A percentile compares a stretch with the other conserved stretches of the same genome.
phyloP scores from a whole-genome alignment of 2,888 invertebrate genomes.

The Agapostemon virescens region DNA sequence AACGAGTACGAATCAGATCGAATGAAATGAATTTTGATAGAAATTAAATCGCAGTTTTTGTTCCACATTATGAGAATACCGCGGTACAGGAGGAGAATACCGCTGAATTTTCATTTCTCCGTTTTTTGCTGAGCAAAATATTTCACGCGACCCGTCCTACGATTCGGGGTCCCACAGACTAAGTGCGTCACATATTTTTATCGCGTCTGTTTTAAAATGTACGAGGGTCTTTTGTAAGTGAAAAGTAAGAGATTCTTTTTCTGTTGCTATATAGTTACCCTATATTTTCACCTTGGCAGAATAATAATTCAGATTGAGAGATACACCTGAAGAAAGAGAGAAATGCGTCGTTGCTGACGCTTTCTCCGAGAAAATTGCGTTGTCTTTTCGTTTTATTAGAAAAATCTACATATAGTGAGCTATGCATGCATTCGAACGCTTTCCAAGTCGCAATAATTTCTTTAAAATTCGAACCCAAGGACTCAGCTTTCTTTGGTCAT shows the following conservation, averaged over 20 bases:
- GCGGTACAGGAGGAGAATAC: no score
- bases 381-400: neutral
- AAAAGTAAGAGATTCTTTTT: neutral
- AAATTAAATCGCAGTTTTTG: no score
- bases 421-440: no score
- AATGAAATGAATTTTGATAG: no score
- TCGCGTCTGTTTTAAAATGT: slow-evolving; percentile 17
- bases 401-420: no score
- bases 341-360: neutral
- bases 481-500: no score
- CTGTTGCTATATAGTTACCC: neutral
- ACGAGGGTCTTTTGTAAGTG: slow-evolving; percentile 13
- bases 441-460: no score
- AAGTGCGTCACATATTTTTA: slow-evolving; percentile 24
- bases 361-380: neutral
- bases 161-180: neutral
- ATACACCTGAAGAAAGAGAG: slow-evolving; percentile 6
- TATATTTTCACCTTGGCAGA: neutral
- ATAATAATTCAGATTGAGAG: slow-evolving; percentile 18
- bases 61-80: no score
- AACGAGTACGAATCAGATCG: no score
- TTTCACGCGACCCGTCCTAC: neutral
- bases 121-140: neutral
- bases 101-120: neutral
- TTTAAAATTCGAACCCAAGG: no score